phyloP scores from a whole-genome alignment of 2,888 invertebrate genomes.

The Metacarcinus magister region DNA sequence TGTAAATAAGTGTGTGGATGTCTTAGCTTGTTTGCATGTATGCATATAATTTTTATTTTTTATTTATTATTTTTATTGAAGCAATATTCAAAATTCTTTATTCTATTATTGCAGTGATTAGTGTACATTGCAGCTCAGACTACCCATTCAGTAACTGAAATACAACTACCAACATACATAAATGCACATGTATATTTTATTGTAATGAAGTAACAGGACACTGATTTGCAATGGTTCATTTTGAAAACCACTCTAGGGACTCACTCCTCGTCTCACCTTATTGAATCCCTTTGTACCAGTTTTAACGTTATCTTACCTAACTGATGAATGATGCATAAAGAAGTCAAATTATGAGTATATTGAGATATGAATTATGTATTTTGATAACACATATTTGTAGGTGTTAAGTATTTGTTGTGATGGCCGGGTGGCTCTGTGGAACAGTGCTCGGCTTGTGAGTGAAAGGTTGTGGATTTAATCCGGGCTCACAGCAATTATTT shows the following conservation, averaged over 20 bases:
- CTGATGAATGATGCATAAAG: neutral
- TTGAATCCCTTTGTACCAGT: neutral
- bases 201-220: neutral
- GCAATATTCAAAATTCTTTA: neutral
- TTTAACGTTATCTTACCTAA: neutral
- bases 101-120: neutral
- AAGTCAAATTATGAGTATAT: neutral
- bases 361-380: neutral
- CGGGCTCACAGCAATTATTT: too few relatives aligned
- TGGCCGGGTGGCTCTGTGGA: too few relatives aligned
- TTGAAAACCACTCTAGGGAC: neutral
- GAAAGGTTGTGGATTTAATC: too few relatives aligned
- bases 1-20: neutral
- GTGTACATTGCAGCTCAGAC: conserved; percentile 18
- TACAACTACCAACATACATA: neutral
- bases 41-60: neutral
- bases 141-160: neutral
- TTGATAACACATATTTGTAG: neutral
- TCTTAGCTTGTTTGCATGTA: neutral
- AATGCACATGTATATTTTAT: neutral
- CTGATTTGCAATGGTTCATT: neutral
- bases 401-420: neutral
- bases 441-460: too few relatives aligned
- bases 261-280: neutral
- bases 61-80: neutral